Base-by-base conservation (phyloP, 2,113 vertebrate genomes). In the Jaculus jaculus region DNA sequence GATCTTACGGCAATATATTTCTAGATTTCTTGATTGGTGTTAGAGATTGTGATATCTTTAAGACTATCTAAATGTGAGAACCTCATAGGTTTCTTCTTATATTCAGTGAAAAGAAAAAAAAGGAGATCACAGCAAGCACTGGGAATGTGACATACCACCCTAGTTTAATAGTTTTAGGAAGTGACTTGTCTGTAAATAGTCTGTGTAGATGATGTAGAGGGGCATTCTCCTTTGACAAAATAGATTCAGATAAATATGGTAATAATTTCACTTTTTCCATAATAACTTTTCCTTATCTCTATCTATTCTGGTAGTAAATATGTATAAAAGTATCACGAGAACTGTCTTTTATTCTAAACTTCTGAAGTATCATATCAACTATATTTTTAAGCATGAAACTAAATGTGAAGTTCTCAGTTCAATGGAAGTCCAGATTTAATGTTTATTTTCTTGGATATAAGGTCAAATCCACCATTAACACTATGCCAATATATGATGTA, bases 351-450 rank as follows among this genome's bases (percentile, higher is more conserved):
- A 66, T 92, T 78, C 23, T 61, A 94, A 90, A 93, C 71, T 89
- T 94, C n/a, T 20, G 47, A 94, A 89, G 78, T 74, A 39, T 84
- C 34, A 30, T 37, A 42, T 7, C 87, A 78, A 89, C 37, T 84
- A 28, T 87, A 79, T 91, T 95, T 93, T 93, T 42, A 92, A 93
- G 37, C 61, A 93, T 84, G 32, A 91, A 93, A 72, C 80, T 88
- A 87, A 92, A 75, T 69, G 30, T 84, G 15, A 93, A 28, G 1
- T 28, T 91, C 23, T 81, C 54, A 75, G 47, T 61, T 69, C 15
- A 77, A 39, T 82, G 32, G 42, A 89, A 80, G 17, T 81, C 26
- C 72, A 95, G 66, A 94, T 86, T 90, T 95, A 88, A 82, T 84
- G 28, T 79, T 88, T 85, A 89, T 94, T 89, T 86, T 77, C 17